Conservation (phyloP, 2,797 vertebrate genomes). For the Hafferia zeledoni region DNA sequence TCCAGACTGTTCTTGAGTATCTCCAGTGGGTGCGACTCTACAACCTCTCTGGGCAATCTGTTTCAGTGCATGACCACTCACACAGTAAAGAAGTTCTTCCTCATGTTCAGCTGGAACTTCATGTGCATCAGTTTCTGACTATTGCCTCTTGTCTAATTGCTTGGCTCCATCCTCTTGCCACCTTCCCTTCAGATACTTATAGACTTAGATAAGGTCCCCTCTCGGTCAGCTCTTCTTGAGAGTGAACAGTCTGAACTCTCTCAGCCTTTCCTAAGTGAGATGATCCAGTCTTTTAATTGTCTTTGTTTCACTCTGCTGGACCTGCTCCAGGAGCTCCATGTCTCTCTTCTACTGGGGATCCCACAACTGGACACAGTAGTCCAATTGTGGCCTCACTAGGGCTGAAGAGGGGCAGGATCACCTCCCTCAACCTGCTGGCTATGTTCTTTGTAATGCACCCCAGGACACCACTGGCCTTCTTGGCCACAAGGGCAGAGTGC, state of each 20-base stretch:
- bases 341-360: background rate
- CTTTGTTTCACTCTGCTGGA: background rate
- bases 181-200: background rate
- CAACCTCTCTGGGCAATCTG: background rate
- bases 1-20: background rate
- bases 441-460: background rate
- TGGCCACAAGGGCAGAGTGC: background rate
- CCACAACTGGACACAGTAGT: background rate
- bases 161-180: background rate
- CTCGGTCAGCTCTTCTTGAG: accelerated
- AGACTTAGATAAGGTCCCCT: background rate
- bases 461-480: background rate
- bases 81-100: background rate
- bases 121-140: background rate
- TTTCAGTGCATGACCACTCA: background rate
- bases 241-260: background rate
- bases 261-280: background rate
- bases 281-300: background rate
- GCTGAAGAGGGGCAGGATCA: background rate
- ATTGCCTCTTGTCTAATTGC: background rate
- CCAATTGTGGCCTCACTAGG: background rate
- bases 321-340: background rate
- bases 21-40: background rate
- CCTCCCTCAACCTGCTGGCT: background rate
- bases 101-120: background rate